Evolutionary conservation across 2,888 invertebrate species (phyloP).

Genomic region (Ceriagrion tenellum): DNA sequence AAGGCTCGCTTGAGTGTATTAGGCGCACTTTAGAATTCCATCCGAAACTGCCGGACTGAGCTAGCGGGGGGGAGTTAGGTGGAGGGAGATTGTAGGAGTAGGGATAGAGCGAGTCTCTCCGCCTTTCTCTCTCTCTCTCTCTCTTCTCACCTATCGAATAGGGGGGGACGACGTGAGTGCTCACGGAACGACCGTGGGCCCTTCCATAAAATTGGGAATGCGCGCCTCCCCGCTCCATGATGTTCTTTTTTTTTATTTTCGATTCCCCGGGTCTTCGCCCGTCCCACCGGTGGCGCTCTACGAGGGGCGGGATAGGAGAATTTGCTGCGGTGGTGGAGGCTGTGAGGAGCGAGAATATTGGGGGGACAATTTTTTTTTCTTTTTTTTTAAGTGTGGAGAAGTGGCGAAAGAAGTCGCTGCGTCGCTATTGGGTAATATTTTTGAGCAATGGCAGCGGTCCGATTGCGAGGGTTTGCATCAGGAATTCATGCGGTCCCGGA

Average conservation of each 20-base stretch:
- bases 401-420: not conserved
- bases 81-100: not conserved
- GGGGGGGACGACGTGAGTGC: not conserved
- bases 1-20: constrained; percentile 6
- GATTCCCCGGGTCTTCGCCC: not conserved
- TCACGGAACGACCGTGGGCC: not conserved
- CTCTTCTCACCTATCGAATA: too few relatives aligned
- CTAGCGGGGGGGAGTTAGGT: too few relatives aligned
- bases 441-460: not conserved
- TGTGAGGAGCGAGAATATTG: not conserved
- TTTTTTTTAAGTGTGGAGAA: not conserved
- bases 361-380: not conserved
- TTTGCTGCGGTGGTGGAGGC: not conserved
- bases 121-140: not conserved
- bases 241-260: not conserved
- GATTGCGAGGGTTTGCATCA: not conserved
- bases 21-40: constrained; percentile 20
- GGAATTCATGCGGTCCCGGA: not conserved
- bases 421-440: not conserved
- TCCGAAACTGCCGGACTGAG: not conserved
- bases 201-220: not conserved
- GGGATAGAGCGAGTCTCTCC: too few relatives aligned
- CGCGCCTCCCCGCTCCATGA: not conserved
- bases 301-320: not conserved
- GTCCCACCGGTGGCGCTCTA: not conserved